Evolutionary conservation across 2,797 vertebrate genomes (phyloP).

Genomic region (Crenichthys baileyi): DNA sequence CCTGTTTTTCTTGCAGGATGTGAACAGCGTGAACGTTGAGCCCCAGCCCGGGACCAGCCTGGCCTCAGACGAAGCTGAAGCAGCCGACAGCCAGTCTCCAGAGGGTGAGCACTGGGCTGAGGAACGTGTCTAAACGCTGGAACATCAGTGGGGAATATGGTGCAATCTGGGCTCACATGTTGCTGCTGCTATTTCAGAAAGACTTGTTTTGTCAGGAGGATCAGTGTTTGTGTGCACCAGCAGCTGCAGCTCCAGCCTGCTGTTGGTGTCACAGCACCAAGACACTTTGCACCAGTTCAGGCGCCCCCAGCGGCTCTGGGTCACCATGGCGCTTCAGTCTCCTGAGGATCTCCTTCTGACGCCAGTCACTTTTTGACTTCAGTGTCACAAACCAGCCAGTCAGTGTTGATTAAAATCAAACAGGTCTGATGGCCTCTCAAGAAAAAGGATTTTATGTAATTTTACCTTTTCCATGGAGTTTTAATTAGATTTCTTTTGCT

Average conservation of each 20-base stretch:
- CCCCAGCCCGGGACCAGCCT: slow-evolving; percentile 69
- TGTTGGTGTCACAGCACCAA: slow-evolving; percentile 39
- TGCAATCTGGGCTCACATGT: slow-evolving; percentile 46
- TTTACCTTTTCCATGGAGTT: too few relatives aligned
- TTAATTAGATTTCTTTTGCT: too few relatives aligned
- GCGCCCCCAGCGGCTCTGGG: neutral
- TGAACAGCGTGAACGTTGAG: slow-evolving; percentile 72
- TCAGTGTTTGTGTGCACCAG: slow-evolving; percentile 52
- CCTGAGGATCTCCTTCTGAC: neutral
- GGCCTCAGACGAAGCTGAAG: slow-evolving; percentile 56
- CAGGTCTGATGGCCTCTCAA: too few relatives aligned
- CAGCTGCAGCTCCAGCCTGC: slow-evolving; percentile 6
- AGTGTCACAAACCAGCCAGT: neutral
- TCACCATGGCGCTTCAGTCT: neutral
- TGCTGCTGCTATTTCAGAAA: slow-evolving; percentile 56
- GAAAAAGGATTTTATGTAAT: too few relatives aligned
- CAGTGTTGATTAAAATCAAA: too few relatives aligned
- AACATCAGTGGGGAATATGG: slow-evolving; percentile 45
- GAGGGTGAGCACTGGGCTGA: slow-evolving; percentile 58
- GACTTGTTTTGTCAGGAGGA: slow-evolving; percentile 32
- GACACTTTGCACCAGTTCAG: neutral
- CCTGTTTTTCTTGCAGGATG: slow-evolving; percentile 66
- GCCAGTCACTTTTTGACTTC: neutral
- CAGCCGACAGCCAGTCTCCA: slow-evolving; percentile 37
- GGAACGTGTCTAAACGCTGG: neutral